These are phyloP conservation scores for Heliconius nattereri DNA, from an alignment of 1,140 invertebrate genomes.

Conservation along the genomic window DNA sequence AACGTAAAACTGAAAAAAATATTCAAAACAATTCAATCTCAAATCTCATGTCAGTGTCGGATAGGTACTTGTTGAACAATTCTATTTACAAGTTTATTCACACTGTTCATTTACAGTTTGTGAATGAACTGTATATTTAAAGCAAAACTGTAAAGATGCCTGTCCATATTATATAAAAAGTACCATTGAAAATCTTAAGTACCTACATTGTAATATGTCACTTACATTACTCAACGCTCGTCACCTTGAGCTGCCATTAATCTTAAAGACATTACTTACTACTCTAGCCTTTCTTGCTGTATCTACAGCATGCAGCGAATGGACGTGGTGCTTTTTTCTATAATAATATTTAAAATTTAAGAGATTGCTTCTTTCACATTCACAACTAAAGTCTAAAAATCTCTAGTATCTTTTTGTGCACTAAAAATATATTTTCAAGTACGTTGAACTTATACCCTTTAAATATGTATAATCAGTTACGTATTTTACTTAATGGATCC, in stretches of 20 bases:
- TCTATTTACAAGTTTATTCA: background rate
- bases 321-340: too few relatives aligned
- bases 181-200: conserved; percentile 16
- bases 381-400: too few relatives aligned
- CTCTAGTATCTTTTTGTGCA: too few relatives aligned
- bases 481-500: too few relatives aligned
- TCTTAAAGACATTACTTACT: background rate
- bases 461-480: too few relatives aligned
- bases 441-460: too few relatives aligned
- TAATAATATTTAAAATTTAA: too few relatives aligned
- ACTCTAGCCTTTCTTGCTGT: background rate
- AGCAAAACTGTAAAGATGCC: background rate
- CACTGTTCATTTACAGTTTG: background rate
- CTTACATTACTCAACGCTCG: background rate
- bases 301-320: background rate
- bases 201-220: background rate
- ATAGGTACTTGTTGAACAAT: too few relatives aligned
- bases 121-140: background rate
- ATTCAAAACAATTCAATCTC: too few relatives aligned
- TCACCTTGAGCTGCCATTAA: background rate
- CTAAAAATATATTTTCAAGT: too few relatives aligned
- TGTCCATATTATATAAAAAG: background rate
- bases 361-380: too few relatives aligned
- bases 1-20: background rate
- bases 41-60: too few relatives aligned